phyloP scores from a whole-genome alignment of 2,888 invertebrate species.

The Isotomurus palustris region DNA sequence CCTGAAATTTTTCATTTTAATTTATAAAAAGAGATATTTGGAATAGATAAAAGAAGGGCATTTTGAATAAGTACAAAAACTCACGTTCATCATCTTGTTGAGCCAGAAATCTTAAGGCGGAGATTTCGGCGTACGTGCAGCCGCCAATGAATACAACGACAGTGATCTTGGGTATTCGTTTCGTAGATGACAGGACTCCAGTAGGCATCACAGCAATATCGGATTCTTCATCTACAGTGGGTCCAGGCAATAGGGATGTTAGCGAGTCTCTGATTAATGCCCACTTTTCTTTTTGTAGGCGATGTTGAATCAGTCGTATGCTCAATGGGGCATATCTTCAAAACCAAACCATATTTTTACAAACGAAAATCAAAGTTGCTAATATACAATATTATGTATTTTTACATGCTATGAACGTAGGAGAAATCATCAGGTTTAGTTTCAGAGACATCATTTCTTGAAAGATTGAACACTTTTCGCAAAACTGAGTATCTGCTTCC shows the following conservation, averaged over 20 bases:
- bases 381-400: background rate
- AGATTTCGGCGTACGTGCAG: constrained; percentile 86
- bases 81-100: constrained; percentile 54
- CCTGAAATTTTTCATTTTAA: constrained; percentile 64
- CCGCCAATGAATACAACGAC: constrained; percentile 96
- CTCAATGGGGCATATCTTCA: constrained; percentile 78
- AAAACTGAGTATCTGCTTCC: constrained; percentile 48
- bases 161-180: constrained; percentile 62
- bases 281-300: constrained; percentile 56
- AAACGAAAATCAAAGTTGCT: background rate
- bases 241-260: constrained; percentile 70
- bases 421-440: constrained; percentile 57
- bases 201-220: constrained; percentile 29
- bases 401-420: constrained; percentile 45
- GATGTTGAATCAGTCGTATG: constrained; percentile 75
- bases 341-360: constrained; percentile 33
- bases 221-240: constrained; percentile 53
- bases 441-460: constrained; percentile 83
- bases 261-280: constrained; percentile 75
- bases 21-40: constrained; percentile 7
- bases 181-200: constrained; percentile 22
- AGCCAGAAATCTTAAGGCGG: constrained; percentile 59
- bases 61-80: constrained; percentile 40
- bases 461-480: constrained; percentile 66
- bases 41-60: constrained; percentile 4